These are phyloP conservation scores for Drosophila kanekoi DNA, from an alignment of 2,888 invertebrate genomes.

Conservation along the genomic window DNA sequence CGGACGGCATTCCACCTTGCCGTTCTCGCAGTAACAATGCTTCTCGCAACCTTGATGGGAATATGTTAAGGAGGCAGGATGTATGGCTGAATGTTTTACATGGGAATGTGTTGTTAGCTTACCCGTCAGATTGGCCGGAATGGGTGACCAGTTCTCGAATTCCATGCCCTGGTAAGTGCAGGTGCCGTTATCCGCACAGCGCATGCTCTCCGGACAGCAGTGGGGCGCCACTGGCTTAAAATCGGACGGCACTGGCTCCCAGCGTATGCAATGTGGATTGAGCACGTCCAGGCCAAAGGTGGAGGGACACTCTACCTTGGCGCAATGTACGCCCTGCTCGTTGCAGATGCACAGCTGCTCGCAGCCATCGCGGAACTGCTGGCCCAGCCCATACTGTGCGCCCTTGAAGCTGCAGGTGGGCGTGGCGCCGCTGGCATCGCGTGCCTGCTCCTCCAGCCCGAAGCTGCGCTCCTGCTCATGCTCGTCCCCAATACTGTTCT, in stretches of 20 bases:
- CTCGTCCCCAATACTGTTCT: constrained; percentile 68
- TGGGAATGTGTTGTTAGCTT: constrained; percentile 39
- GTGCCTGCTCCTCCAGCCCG: constrained; percentile 77
- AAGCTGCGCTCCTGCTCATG: constrained; percentile 49
- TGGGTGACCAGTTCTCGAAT: constrained; percentile 91
- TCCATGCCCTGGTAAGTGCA: constrained; percentile 90
- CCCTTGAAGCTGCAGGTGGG: constrained; percentile 80
- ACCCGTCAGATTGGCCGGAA: constrained; percentile 90
- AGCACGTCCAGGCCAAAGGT: constrained; percentile 94
- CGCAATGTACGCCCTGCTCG: constrained; percentile 90
- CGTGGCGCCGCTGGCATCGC: constrained; percentile 63
- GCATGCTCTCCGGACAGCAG: constrained; percentile 92
- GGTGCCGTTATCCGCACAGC: constrained; percentile 93
- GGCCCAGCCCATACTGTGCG: constrained; percentile 85
- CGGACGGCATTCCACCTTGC: constrained; percentile 93
- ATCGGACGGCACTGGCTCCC: constrained; percentile 92
- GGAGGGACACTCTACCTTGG: constrained; percentile 92
- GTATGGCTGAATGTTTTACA: constrained; percentile 5
- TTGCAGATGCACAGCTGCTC: constrained; percentile 92
- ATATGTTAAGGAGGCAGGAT: not conserved
- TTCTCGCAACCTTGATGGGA: constrained; percentile 89
- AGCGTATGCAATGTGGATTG: constrained; percentile 93
- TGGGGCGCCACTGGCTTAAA: constrained; percentile 90
- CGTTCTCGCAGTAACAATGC: constrained; percentile 94
- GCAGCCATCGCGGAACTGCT: constrained; percentile 94